Conservation (phyloP, 2,888 invertebrate species). For the Campoplex nolae region DNA sequence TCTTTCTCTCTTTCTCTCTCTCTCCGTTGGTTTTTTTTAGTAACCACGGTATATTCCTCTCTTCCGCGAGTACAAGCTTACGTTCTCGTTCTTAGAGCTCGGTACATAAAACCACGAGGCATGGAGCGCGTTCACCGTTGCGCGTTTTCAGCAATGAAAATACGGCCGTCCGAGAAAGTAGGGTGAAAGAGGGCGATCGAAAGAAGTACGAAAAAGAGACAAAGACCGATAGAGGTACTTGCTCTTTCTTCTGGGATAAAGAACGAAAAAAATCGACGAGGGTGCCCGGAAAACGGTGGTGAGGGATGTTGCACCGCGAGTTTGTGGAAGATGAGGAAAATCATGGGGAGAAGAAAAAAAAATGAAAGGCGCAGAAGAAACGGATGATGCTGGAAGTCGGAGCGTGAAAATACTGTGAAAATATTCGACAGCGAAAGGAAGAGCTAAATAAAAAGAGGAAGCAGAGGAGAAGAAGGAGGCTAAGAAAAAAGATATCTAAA, state of each 20-base stretch:
- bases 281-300: slow-evolving; percentile 44
- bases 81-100: slow-evolving; percentile 74
- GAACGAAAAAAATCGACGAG: slow-evolving; percentile 34
- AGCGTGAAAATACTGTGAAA: slow-evolving; percentile 59
- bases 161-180: slow-evolving; percentile 22
- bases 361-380: slow-evolving; percentile 25
- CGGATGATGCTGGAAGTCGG: slow-evolving; percentile 53
- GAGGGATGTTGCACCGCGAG: slow-evolving; percentile 42
- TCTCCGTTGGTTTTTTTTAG: slow-evolving; percentile 17
- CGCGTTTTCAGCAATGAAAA: slow-evolving; percentile 43
- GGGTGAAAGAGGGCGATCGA: slow-evolving; percentile 66
- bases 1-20: slow-evolving; percentile 74
- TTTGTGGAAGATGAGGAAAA: slow-evolving; percentile 51
- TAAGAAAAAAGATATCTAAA: slow-evolving; percentile 41
- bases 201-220: slow-evolving; percentile 61
- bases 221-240: slow-evolving; percentile 50
- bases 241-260: slow-evolving; percentile 41
- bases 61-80: slow-evolving; percentile 46
- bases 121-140: slow-evolving; percentile 16
- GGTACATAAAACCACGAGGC: slow-evolving; percentile 59
- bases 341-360: slow-evolving; percentile 53
- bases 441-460: slow-evolving; percentile 23
- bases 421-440: slow-evolving; percentile 54
- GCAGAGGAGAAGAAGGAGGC: slow-evolving; percentile 30
- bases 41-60: slow-evolving; percentile 34